Evolutionary conservation across 2,113 vertebrate species (phyloP).

Genomic region (Anser brachyrhynchus): DNA sequence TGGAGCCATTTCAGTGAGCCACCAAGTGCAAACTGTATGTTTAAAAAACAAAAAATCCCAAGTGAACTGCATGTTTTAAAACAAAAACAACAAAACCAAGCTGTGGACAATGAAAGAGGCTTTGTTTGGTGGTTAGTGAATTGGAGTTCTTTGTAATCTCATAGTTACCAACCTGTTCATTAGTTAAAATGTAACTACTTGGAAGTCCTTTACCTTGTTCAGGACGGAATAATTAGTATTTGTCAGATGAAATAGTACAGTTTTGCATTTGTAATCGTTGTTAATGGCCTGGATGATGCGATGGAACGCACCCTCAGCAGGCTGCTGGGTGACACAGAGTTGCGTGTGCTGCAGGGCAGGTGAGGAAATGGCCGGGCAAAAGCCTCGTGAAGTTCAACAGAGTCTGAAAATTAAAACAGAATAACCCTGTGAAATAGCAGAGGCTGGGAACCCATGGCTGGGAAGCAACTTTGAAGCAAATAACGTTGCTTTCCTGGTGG

Average conservation of each 20-base stretch:
- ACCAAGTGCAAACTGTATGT: not conserved
- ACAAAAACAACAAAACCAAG: not conserved
- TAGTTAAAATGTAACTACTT: conserved; percentile 28
- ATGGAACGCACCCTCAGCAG: not conserved
- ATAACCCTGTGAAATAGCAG: accelerated
- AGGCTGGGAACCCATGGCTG: accelerated
- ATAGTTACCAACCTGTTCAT: conserved; percentile 28
- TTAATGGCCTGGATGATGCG: not conserved
- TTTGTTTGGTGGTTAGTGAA: conserved; percentile 1
- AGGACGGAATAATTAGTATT: not conserved
- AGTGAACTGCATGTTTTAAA: not conserved
- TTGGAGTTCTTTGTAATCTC: not conserved
- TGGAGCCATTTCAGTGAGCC: conserved; percentile 13
- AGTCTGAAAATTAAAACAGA: not conserved
- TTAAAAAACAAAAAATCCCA: not conserved
- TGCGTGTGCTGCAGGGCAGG: not conserved
- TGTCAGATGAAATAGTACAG: not conserved
- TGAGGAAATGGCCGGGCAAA: not conserved
- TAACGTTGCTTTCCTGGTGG: not conserved
- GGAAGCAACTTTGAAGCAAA: not conserved
- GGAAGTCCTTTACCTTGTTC: conserved; percentile 15
- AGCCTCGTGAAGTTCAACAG: not conserved
- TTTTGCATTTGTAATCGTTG: conserved; percentile 7
- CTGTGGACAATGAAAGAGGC: not conserved
- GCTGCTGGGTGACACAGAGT: not conserved